Conservation (phyloP, 2,113 vertebrate genomes). For the Calcarius ornatus region DNA sequence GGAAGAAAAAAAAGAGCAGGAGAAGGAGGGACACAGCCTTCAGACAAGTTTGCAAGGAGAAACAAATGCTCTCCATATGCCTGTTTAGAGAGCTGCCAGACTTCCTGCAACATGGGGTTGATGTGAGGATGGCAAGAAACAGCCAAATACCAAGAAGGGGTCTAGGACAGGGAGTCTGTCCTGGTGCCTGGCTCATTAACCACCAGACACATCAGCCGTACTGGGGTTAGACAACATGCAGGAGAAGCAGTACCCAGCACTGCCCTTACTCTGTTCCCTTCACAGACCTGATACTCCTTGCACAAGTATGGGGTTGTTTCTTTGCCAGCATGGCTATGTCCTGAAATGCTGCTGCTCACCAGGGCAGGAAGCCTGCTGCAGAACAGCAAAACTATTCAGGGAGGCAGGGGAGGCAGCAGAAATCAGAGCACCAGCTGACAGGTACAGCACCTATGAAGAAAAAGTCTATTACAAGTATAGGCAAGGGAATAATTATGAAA, state of each 20-base stretch:
- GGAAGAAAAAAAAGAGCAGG: background rate
- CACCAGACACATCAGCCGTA: background rate
- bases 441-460: background rate
- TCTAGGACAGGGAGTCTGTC: background rate
- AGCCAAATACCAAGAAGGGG: background rate
- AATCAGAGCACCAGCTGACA: background rate
- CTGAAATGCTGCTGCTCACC: accelerated
- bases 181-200: background rate
- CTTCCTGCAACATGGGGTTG: background rate
- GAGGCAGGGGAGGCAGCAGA: background rate
- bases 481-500: background rate
- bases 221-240: accelerated
- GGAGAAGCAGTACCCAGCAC: background rate
- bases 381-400: background rate
- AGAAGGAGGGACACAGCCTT: background rate
- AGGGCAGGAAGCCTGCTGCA: background rate
- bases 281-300: background rate
- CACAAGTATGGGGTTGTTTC: accelerated
- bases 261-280: background rate
- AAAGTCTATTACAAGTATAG: background rate
- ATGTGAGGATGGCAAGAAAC: background rate
- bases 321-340: background rate
- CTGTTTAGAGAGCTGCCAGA: background rate
- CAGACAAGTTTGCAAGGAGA: background rate
- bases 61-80: accelerated